Percentiles rank a stretch among this genome's conserved stretches.
Evolutionary conservation across 2,888 invertebrate species (phyloP).

Genomic region (Cordilura impudica): DNA sequence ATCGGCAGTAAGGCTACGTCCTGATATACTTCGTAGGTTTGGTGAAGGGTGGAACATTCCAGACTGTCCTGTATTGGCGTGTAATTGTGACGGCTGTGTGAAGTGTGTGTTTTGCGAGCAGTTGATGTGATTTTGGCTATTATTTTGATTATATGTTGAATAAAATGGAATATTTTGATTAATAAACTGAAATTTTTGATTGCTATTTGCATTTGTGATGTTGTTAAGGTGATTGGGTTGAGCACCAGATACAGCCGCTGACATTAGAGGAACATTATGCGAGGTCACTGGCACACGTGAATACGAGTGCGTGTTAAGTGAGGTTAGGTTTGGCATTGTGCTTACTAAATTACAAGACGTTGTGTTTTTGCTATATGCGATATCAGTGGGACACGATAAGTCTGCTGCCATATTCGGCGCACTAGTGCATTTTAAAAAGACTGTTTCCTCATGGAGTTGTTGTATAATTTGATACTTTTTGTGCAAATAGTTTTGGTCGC

Average conservation of each 20-base stretch:
- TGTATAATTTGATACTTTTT: constrained; percentile 41
- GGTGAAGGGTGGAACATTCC: neutral
- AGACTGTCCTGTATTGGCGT: neutral
- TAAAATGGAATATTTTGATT: constrained; percentile 20
- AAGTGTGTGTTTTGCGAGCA: constrained; percentile 5
- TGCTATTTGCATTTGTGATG: neutral
- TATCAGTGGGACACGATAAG: neutral
- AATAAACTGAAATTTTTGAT: too few relatives aligned
- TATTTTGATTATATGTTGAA: constrained; percentile 4
- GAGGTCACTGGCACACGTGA: neutral
- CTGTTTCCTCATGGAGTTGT: neutral
- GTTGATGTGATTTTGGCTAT: neutral
- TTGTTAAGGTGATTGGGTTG: neutral
- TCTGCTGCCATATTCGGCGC: too few relatives aligned
- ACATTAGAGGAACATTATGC: neutral
- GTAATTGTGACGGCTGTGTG: constrained; percentile 18
- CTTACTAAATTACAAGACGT: too few relatives aligned
- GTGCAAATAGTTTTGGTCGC: constrained; percentile 23
- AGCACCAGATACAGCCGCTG: neutral
- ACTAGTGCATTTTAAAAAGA: neutral
- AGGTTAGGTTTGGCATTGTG: neutral
- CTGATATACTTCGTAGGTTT: neutral
- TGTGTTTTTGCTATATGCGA: too few relatives aligned
- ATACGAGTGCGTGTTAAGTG: too few relatives aligned
- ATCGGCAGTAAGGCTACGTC: neutral